phyloP scores from a whole-genome alignment of 2,797 vertebrate species.

The Tapirus indicus region DNA sequence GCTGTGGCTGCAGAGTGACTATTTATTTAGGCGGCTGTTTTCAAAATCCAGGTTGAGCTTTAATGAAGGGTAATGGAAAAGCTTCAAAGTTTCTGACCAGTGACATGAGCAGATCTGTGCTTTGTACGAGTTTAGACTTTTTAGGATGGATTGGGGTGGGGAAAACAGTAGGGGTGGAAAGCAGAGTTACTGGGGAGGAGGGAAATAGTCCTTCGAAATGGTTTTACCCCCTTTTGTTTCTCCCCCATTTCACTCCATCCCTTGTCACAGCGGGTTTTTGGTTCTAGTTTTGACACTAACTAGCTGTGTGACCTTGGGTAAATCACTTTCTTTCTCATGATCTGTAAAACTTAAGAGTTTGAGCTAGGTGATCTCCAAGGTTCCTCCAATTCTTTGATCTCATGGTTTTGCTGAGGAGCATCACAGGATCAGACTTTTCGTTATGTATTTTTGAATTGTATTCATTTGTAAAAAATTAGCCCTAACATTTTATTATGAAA shows the following conservation, averaged over 20 bases:
- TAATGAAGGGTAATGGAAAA: not conserved
- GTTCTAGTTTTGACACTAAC: not conserved
- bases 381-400: conserved; percentile 4
- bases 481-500: not conserved
- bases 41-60: conserved; percentile 61
- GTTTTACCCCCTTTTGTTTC: not conserved
- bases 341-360: conserved; percentile 12
- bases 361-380: not conserved
- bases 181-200: not conserved
- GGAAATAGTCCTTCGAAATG: not conserved
- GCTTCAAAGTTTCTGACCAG: conserved; percentile 65
- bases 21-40: conserved; percentile 64
- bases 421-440: not conserved
- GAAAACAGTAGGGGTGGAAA: not conserved
- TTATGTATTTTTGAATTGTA: not conserved
- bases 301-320: not conserved
- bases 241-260: not conserved
- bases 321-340: not conserved
- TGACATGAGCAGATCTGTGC: not conserved
- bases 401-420: not conserved
- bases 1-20: conserved; percentile 3
- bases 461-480: not conserved
- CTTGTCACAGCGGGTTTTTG: not conserved
- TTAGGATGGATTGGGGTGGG: not conserved
- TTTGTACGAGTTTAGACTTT: not conserved